Percentiles rank a stretch among this genome's conserved stretches.
These are phyloP conservation scores for Agonopterix heracliana DNA, from an alignment of 2,888 invertebrate species.

Conservation along the genomic window DNA sequence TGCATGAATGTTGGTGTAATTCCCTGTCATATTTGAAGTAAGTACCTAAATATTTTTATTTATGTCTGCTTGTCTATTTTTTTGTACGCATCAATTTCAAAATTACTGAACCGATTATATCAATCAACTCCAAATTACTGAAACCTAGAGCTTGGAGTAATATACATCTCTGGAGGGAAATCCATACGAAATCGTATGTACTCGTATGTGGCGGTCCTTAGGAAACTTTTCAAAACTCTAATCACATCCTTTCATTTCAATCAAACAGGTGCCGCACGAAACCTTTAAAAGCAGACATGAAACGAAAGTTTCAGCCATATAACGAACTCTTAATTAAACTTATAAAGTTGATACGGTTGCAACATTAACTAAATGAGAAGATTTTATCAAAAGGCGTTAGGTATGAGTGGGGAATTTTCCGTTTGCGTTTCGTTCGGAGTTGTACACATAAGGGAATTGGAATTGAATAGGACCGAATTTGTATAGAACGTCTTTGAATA, in stretches of 20 bases:
- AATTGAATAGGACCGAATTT: background rate
- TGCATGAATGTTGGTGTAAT: no score
- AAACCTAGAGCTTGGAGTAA: no score
- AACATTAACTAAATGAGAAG: slow-evolving; percentile 24
- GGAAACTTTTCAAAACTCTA: background rate
- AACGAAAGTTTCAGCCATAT: slow-evolving; percentile 17
- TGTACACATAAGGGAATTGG: slow-evolving; percentile 8
- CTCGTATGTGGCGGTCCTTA: no score
- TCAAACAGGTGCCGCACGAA: background rate
- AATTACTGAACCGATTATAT: no score
- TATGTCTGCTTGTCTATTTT: no score
- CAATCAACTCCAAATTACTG: no score
- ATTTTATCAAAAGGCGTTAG: slow-evolving; percentile 23
- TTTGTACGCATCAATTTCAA: no score
- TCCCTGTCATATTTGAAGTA: no score
- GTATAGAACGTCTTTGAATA: no score
- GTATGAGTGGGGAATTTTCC: slow-evolving; percentile 16
- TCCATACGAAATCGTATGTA: no score
- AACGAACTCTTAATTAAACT: slow-evolving; percentile 26
- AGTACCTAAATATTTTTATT: no score
- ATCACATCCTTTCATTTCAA: slow-evolving; percentile 5
- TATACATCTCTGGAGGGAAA: no score
- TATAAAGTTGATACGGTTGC: slow-evolving; percentile 23
- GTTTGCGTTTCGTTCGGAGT: slow-evolving; percentile 7
- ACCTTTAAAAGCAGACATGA: slow-evolving; percentile 5